A percentile compares a stretch with the other conserved stretches of the same genome.
Evolutionary conservation across 2,888 invertebrate species (phyloP).

Genomic region (Orthosia gothica): DNA sequence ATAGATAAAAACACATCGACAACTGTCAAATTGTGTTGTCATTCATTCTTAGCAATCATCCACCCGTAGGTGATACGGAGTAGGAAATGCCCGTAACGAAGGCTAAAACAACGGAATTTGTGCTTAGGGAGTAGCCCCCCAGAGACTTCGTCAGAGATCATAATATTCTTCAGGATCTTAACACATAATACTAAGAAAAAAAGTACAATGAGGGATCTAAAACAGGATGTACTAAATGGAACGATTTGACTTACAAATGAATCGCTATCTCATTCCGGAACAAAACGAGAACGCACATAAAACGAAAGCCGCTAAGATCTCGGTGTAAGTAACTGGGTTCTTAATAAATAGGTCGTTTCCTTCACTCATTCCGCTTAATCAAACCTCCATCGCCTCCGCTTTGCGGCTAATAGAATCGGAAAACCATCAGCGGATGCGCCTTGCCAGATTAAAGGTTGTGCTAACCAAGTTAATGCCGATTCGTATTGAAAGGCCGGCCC

Average conservation of each 20-base stretch:
- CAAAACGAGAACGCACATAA: constrained; percentile 48
- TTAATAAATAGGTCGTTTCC: constrained; percentile 78
- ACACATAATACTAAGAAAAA: not conserved
- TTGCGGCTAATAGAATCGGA: constrained; percentile 87
- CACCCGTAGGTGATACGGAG: no score
- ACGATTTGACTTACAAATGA: constrained; percentile 54
- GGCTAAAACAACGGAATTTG: no score
- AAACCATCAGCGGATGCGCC: constrained; percentile 85
- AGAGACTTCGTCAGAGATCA: not conserved
- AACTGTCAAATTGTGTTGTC: no score
- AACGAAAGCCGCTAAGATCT: constrained; percentile 50
- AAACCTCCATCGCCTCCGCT: constrained; percentile 75
- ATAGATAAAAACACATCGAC: no score
- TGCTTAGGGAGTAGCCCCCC: no score
- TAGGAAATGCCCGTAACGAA: no score
- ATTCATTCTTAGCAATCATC: no score
- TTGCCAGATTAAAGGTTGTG: constrained; percentile 80
- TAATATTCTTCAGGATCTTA: no score
- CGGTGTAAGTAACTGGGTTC: constrained; percentile 62
- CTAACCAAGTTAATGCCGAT: constrained; percentile 78
- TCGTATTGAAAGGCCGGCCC: constrained; percentile 68
- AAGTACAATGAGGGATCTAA: constrained; percentile 3
- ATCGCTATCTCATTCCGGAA: constrained; percentile 31
- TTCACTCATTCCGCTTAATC: constrained; percentile 82
- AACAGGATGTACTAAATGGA: constrained; percentile 40